Percentiles rank a stretch among this genome's conserved stretches.
These are phyloP conservation scores for Noctua janthe DNA, from an alignment of 2,888 invertebrate genomes.

Conservation along the genomic window DNA sequence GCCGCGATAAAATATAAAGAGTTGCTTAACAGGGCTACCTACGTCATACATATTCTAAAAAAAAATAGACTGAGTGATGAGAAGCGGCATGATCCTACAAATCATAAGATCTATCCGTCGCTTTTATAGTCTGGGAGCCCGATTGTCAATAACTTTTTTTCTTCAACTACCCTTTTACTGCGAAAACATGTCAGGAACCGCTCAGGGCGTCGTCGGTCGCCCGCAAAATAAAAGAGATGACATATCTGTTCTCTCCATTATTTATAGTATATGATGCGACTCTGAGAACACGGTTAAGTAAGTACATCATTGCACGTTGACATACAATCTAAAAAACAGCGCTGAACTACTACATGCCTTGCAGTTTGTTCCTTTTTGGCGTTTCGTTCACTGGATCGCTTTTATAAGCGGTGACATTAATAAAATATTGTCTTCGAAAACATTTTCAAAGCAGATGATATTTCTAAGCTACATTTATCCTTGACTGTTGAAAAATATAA, in stretches of 20 bases:
- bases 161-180: constrained; percentile 48
- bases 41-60: constrained; percentile 25
- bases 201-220: constrained; percentile 40
- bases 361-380: constrained; percentile 4
- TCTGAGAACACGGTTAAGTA: constrained; percentile 8
- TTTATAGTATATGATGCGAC: constrained; percentile 21
- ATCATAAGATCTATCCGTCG: constrained; percentile 33
- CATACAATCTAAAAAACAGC: constrained; percentile 15
- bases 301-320: constrained; percentile 35
- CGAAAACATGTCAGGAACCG: constrained; percentile 56
- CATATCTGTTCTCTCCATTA: constrained; percentile 36
- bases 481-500: neutral
- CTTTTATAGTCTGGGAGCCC: constrained; percentile 28
- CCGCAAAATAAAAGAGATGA: constrained; percentile 48
- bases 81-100: constrained; percentile 22
- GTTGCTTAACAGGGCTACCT: neutral
- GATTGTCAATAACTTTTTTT: constrained; percentile 59
- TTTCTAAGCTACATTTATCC: neutral
- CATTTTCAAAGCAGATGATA: constrained; percentile 1
- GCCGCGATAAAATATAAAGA: constrained; percentile 40
- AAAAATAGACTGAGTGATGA: constrained; percentile 36
- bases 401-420: constrained; percentile 12
- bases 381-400: neutral
- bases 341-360: neutral
- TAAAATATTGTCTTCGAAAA: constrained; percentile 20